Conservation (phyloP, 2,888 invertebrate species). For the Slavum lentiscoides region DNA sequence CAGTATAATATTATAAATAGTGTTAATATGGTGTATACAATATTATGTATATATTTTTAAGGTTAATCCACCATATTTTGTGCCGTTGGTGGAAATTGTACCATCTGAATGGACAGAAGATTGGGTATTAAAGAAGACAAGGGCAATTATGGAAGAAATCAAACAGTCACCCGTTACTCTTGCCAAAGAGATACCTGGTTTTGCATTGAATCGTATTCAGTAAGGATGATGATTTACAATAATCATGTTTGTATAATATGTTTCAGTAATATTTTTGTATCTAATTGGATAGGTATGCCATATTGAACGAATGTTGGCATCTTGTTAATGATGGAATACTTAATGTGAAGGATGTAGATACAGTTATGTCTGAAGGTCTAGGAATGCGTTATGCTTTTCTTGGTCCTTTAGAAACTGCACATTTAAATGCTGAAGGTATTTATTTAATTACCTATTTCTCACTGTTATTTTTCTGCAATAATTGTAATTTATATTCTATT, state of each 20-base stretch:
- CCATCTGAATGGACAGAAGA: conserved; percentile 91
- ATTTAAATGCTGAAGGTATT: conserved; percentile 88
- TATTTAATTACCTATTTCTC: neutral
- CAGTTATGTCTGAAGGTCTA: conserved; percentile 90
- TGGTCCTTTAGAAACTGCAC: conserved; percentile 90
- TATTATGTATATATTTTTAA: conserved; percentile 57
- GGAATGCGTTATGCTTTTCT: conserved; percentile 95
- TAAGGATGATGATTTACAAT: conserved; percentile 60
- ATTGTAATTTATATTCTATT: too few relatives aligned
- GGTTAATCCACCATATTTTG: conserved; percentile 95
- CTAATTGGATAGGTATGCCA: conserved; percentile 74
- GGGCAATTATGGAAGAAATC: conserved; percentile 80
- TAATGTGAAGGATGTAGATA: conserved; percentile 84
- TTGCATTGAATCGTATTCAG: conserved; percentile 92
- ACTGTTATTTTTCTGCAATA: neutral
- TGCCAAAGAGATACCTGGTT: conserved; percentile 85
- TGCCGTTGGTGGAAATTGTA: conserved; percentile 90
- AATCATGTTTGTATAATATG: neutral
- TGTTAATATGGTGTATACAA: neutral
- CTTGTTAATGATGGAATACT: conserved; percentile 83
- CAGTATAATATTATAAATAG: conserved; percentile 43
- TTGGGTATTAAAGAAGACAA: conserved; percentile 73
- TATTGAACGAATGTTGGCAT: conserved; percentile 90
- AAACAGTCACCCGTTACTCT: conserved; percentile 90
- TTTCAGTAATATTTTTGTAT: conserved; percentile 22